Percentiles rank a stretch among this genome's conserved stretches.
Evolutionary conservation across 1,140 invertebrate species (phyloP).

Genomic region (roundworm (Caenorhabditis elegans)): WBcel235 BX284603.4:9160001-9160500

Average conservation of each 20-base stretch:
- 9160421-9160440: conserved; percentile 5
- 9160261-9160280: conserved; percentile 57
- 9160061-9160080: not conserved
- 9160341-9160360: not conserved
- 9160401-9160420: conserved; percentile 36
- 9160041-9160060: not conserved
- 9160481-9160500: not conserved
- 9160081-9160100: not conserved
- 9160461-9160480: not conserved
- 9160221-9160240: conserved; percentile 40
- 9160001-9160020: too few relatives aligned
- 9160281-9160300: conserved; percentile 51
- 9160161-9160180: conserved; percentile 44
- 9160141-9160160: conserved; percentile 51
- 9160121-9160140: conserved; percentile 50
- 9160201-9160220: too few relatives aligned
- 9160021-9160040: too few relatives aligned
- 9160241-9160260: conserved; percentile 47
- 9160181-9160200: conserved; percentile 36
- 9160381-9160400: conserved; percentile 17
- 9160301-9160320: conserved; percentile 51
- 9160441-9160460: not conserved
- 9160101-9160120: not conserved
- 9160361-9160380: not conserved
- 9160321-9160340: conserved; percentile 45